Percentiles rank a stretch among this genome's conserved stretches.
Conservation (phyloP, 2,797 vertebrate species). For the Valencia hispanica region DNA sequence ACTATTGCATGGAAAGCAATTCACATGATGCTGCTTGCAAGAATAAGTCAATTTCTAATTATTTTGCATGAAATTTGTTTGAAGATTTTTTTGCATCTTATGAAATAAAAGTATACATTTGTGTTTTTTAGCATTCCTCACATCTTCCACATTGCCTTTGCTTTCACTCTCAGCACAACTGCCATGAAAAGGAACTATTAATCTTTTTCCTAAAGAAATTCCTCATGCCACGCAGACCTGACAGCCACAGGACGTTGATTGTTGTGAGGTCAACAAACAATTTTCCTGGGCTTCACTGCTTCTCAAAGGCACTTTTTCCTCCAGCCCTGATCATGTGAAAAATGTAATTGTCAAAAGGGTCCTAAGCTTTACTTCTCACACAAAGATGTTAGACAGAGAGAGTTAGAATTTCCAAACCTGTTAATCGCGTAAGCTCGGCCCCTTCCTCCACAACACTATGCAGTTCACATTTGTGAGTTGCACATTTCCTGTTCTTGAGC, state of each 20-base stretch:
- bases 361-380: slow-evolving; percentile 80
- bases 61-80: slow-evolving; percentile 29
- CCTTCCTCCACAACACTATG: slow-evolving; percentile 67
- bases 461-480: slow-evolving; percentile 66
- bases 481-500: slow-evolving; percentile 75
- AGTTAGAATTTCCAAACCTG: slow-evolving; percentile 83
- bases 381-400: slow-evolving; percentile 83
- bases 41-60: slow-evolving; percentile 63
- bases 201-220: slow-evolving; percentile 86
- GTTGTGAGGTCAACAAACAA: slow-evolving; percentile 88
- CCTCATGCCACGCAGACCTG: slow-evolving; percentile 75
- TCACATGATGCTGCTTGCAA: slow-evolving; percentile 49
- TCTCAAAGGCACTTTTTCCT: slow-evolving; percentile 83
- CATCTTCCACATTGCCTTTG: slow-evolving; percentile 26
- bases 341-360: slow-evolving; percentile 82
- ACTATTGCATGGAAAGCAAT: slow-evolving; percentile 48
- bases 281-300: slow-evolving; percentile 87
- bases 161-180: slow-evolving; percentile 61
- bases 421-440: slow-evolving; percentile 80
- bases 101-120: slow-evolving; percentile 3
- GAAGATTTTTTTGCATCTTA: background rate
- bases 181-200: slow-evolving; percentile 85
- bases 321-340: slow-evolving; percentile 81
- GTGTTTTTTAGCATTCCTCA: slow-evolving; percentile 16
- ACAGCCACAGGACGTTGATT: slow-evolving; percentile 81